phyloP scores from a whole-genome alignment of 2,113 vertebrate species.

The Cavia porcellus region DNA sequence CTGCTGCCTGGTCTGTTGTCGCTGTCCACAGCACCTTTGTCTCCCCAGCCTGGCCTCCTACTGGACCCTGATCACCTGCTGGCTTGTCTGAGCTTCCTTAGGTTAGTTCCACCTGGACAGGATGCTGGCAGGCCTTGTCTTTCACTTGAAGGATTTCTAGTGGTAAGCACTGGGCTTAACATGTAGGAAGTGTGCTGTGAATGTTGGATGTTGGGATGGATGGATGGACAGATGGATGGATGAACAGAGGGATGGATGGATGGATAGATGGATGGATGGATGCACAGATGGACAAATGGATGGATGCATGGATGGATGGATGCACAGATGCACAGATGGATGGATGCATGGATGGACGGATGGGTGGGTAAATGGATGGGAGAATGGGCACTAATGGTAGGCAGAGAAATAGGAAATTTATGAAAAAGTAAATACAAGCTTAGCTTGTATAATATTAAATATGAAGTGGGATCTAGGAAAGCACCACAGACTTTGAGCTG shows the following conservation, averaged over 20 bases:
- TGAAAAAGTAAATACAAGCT: background rate
- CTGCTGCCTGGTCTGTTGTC: background rate
- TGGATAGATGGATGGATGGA: background rate
- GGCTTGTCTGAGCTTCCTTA: background rate
- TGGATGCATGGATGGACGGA: background rate
- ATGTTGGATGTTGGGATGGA: background rate
- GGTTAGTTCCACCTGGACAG: background rate
- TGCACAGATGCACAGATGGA: background rate
- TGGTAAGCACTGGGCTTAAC: background rate
- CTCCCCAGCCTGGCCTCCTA: background rate
- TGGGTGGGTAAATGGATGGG: no score
- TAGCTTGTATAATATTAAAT: background rate
- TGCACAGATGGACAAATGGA: background rate
- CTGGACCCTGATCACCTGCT: background rate
- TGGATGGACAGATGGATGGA: background rate
- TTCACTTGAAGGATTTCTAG: background rate
- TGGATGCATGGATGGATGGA: background rate
- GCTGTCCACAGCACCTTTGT: background rate
- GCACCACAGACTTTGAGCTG: background rate
- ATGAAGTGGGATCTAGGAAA: background rate
- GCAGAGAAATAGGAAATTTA: background rate
- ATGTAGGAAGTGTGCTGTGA: background rate
- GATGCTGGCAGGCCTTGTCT: background rate
- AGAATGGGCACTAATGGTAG: background rate
- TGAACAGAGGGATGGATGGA: background rate